Evolutionary conservation across 2,113 vertebrate species (phyloP).

Genomic region (Alligator sinensis): DNA sequence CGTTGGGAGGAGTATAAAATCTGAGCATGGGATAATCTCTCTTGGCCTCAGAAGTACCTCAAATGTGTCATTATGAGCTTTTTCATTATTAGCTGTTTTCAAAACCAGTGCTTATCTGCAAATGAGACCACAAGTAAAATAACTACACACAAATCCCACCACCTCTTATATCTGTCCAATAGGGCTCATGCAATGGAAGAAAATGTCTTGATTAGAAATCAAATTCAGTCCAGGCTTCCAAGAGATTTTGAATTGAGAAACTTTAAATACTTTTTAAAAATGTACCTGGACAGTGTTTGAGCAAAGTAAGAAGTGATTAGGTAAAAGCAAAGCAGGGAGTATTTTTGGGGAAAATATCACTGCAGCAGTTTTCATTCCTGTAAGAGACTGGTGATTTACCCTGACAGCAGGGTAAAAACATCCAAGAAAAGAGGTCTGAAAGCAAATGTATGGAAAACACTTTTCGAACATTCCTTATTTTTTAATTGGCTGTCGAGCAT

Average conservation of each 20-base stretch:
- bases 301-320: neutral
- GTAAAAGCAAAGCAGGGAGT: neutral
- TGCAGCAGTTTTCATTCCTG: neutral
- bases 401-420: neutral
- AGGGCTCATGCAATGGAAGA: neutral
- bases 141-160: neutral
- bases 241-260: neutral
- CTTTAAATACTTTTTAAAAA: neutral
- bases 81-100: neutral
- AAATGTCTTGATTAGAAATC: neutral
- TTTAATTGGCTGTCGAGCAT: neutral
- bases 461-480: neutral
- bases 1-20: neutral
- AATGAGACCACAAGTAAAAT: neutral
- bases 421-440: constrained; percentile 19
- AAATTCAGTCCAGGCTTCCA: neutral
- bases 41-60: neutral
- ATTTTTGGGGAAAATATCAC: neutral
- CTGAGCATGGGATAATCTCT: neutral
- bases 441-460: neutral
- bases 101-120: neutral
- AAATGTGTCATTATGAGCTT: neutral
- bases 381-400: neutral
- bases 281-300: neutral
- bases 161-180: neutral